A percentile compares a stretch with the other conserved stretches of the same genome.
Conservation (phyloP, 92 coral and sea anemone genomes). For the Pocillopora meandrina region DNA sequence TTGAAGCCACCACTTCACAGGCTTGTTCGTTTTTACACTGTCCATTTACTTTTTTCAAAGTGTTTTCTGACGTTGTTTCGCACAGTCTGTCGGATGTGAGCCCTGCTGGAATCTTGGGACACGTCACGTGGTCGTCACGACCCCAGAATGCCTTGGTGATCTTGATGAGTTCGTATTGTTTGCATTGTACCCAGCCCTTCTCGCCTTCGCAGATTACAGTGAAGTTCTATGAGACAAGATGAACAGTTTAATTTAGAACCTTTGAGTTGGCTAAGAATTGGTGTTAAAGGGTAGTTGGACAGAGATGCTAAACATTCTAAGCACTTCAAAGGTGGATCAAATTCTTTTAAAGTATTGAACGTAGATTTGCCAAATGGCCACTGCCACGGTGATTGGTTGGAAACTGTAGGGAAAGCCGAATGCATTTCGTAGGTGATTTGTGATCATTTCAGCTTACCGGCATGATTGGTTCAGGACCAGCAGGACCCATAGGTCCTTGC, state of each 20-base stretch:
- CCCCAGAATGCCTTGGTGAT: slow-evolving; percentile 99
- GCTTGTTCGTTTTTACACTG: slow-evolving; percentile 99
- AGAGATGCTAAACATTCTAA: no score
- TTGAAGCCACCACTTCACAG: slow-evolving; percentile 98
- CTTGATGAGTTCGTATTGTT: slow-evolving; percentile 99
- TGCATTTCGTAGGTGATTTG: no score
- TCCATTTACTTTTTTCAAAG: slow-evolving; percentile 80
- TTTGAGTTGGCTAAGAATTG: not conserved
- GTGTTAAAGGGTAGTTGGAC: no score
- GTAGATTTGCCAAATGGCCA: no score
- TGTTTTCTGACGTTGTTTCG: slow-evolving; percentile 81
- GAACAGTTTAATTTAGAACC: not conserved
- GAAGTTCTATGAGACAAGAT: slow-evolving; percentile 80
- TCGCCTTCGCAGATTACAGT: slow-evolving; percentile 99
- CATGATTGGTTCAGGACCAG: slow-evolving; percentile 98
- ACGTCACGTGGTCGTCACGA: slow-evolving; percentile 99
- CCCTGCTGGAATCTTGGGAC: slow-evolving; percentile 98
- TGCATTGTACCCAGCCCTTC: slow-evolving; percentile 99
- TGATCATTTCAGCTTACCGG: slow-evolving; percentile 73
- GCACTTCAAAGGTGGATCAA: no score
- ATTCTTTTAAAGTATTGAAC: no score
- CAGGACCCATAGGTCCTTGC: slow-evolving; percentile 90
- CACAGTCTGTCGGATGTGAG: slow-evolving; percentile 89
- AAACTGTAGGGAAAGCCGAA: no score
- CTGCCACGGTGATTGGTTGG: no score